Base-by-base conservation (phyloP, 2,797 vertebrate species). In the Leptodactylus fallax region DNA sequence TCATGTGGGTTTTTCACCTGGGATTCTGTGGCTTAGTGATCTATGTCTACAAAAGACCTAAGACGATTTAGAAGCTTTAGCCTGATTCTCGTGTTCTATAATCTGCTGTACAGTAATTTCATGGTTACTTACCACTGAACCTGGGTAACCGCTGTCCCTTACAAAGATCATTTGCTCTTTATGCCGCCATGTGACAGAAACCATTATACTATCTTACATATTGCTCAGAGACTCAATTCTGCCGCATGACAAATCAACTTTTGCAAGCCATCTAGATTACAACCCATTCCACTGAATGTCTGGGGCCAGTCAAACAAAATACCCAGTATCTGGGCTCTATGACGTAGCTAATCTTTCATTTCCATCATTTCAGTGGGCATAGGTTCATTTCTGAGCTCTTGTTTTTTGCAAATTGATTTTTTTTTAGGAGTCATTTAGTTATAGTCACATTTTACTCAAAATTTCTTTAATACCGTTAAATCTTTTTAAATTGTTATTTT, bases 21-120 rank as follows among this genome's bases (percentile, higher is more conserved):
- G 49, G 51, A 55, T 69, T 69, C 65, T 55, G 36, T 25, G n/a
- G n/a, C 47, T 82, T 67, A 82, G 47, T 17, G n/a, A 82, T 49
- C n/a, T 49, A 61, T 51, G 49, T 53, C 80, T 82, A 65, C 49
- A 82, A 67, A 65, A 82, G 80, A 16, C 80, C 47, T 82, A 82
- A 82, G 80, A 63, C 17, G 80, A 82, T 82, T 67, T 82, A 67
- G 10, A 51, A 67, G 36, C 80, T 63, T 81, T 63, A 81, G 45
- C 21, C 60, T 51, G 47, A 61, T 25, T 81, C 61, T 25, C 55
- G 61, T n/a, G 63, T 47, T 53, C 49, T 63, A 51, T 82, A 82
- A 82, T 82, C 80, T 25, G 80, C 61, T 27, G 23, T 51, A 82
- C 61, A 82, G 80, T 51, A 17, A 65, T 67, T 63, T 49, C 55